Percentiles rank a stretch among this genome's conserved stretches.
Conservation (phyloP, 2,888 invertebrate species). For the Protonemura montana region DNA sequence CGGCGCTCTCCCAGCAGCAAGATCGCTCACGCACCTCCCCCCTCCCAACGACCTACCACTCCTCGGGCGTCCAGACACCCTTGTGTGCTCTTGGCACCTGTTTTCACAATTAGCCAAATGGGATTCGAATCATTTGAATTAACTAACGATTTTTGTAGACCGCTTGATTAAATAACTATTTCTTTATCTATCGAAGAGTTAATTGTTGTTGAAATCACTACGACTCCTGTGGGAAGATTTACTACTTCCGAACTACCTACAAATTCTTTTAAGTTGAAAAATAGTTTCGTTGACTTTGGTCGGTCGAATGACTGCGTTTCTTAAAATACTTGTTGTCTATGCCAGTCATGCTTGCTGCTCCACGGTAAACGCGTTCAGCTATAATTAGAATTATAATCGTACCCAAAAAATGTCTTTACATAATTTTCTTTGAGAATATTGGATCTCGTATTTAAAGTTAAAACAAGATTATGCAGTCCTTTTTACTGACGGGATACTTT, state of each 20-base stretch:
- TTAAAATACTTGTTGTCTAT: no score
- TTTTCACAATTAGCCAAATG: slow-evolving; percentile 7
- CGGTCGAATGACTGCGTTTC: no score
- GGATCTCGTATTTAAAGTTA: not conserved
- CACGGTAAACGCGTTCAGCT: no score
- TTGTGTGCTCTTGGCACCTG: not conserved
- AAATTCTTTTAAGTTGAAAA: not conserved
- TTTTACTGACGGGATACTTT: not conserved
- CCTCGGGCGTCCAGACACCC: not conserved
- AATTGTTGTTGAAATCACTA: slow-evolving; percentile 4
- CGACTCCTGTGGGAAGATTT: not conserved
- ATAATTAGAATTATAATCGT: no score
- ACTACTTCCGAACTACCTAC: not conserved
- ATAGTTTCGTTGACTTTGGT: not conserved
- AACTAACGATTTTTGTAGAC: not conserved
- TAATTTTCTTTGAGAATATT: not conserved
- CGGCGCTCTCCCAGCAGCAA: not conserved
- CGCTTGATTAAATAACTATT: not conserved
- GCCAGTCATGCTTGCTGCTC: no score
- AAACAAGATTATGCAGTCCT: not conserved
- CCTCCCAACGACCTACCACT: not conserved
- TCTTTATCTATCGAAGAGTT: not conserved
- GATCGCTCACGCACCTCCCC: slow-evolving; percentile 9
- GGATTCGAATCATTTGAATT: slow-evolving; percentile 7
- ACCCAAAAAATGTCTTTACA: no score